Conservation (phyloP, 2,113 vertebrate genomes). For the Salvelinus sp. region DNA sequence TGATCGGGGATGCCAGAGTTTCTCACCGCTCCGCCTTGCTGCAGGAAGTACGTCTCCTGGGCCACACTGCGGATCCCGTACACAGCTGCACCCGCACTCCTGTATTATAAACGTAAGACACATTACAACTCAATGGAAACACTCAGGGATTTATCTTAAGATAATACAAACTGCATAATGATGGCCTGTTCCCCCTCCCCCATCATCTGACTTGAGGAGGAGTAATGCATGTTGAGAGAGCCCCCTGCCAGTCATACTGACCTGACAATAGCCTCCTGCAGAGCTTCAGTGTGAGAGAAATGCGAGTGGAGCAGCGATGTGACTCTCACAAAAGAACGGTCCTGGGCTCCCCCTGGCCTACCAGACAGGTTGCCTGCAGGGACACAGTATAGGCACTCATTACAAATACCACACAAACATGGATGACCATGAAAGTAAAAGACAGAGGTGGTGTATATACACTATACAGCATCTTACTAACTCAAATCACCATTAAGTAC, state of each 20-base stretch:
- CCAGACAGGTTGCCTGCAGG: conserved; percentile 83
- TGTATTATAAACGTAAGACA: conserved; percentile 45
- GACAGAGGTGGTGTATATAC: neutral
- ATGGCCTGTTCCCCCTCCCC: conserved; percentile 5
- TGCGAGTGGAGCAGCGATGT: conserved; percentile 83
- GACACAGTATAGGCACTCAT: conserved; percentile 51
- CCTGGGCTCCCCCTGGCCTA: conserved; percentile 57
- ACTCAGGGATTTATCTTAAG: conserved; percentile 1
- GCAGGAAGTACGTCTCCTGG: conserved; percentile 93
- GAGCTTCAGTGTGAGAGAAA: conserved; percentile 77
- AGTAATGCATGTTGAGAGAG: conserved; percentile 21
- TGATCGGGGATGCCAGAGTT: conserved; percentile 89
- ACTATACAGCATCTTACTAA: neutral
- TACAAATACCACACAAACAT: conserved; percentile 38
- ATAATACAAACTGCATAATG: conserved; percentile 21
- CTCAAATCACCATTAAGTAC: neutral
- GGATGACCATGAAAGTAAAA: conserved; percentile 30
- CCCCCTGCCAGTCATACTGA: conserved; percentile 63
- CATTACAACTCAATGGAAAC: neutral
- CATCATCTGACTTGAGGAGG: neutral
- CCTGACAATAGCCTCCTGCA: conserved; percentile 89
- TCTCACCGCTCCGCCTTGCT: conserved; percentile 68
- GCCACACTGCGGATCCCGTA: conserved; percentile 80
- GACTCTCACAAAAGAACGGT: conserved; percentile 83
- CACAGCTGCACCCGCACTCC: conserved; percentile 81